phyloP scores from a whole-genome alignment of 2,797 vertebrate species.

The Notolepis coatsorum region DNA sequence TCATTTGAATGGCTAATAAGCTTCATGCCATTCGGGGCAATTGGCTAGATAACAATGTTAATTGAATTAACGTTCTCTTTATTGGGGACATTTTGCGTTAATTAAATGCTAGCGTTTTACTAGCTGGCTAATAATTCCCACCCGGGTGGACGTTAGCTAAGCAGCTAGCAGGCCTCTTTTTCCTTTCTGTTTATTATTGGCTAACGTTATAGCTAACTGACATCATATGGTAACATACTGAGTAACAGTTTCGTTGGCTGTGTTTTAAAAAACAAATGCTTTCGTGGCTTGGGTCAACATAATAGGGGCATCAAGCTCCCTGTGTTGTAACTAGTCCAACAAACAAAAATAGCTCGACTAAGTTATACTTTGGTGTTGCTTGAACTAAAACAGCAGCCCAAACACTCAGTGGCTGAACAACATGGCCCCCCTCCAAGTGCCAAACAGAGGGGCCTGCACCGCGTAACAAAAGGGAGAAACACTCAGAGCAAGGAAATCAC shows the following conservation, averaged over 20 bases:
- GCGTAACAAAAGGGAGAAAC: conserved; percentile 84
- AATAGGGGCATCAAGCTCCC: too few species aligned
- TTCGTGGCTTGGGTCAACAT: not conserved
- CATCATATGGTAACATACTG: conserved; percentile 40
- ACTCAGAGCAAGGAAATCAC: conserved; percentile 50
- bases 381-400: conserved; percentile 67
- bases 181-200: conserved; percentile 68
- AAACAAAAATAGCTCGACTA: conserved; percentile 1
- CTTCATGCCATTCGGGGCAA: too few species aligned
- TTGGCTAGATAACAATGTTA: too few species aligned
- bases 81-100: not conserved
- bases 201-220: conserved; percentile 23
- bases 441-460: conserved; percentile 82
- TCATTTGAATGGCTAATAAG: not conserved
- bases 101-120: not conserved
- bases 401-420: conserved; percentile 77
- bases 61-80: not conserved
- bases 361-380: conserved; percentile 59
- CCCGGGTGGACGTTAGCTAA: conserved; percentile 40
- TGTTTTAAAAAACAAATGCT: accelerated
- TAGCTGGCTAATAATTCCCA: too few species aligned
- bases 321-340: not conserved
- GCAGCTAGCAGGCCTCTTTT: conserved; percentile 56
- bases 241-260: accelerated
- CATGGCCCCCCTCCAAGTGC: conserved; percentile 84